These are phyloP conservation scores for Vicugna pacos DNA, from an alignment of 2,113 vertebrate genomes.

Conservation along the genomic window DNA sequence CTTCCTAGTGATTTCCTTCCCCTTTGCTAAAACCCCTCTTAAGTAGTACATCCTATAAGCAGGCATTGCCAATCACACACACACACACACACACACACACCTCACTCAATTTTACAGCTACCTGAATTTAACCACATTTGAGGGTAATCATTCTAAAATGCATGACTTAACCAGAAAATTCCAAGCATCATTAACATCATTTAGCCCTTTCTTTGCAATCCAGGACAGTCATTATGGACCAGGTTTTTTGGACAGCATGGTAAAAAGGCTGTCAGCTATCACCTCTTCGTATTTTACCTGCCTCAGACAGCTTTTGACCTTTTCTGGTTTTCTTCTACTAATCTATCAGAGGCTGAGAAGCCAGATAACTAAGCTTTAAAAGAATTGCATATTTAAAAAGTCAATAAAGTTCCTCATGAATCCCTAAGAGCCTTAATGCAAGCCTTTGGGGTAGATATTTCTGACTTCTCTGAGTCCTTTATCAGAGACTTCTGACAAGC, in stretches of 20 bases:
- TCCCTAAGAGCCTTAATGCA: constrained; percentile 9
- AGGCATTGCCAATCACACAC: neutral
- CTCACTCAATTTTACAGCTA: neutral
- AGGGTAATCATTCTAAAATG: neutral
- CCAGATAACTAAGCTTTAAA: constrained; percentile 43
- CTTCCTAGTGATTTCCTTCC: neutral
- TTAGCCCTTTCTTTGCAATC: neutral
- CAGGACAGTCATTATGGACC: neutral
- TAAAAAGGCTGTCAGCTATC: constrained; percentile 2
- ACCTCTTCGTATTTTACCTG: neutral
- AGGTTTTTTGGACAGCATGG: neutral
- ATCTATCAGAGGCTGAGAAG: constrained; percentile 52
- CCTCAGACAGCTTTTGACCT: constrained; percentile 56
- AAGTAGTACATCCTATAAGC: neutral
- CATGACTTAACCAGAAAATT: constrained; percentile 40
- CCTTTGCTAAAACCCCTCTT: neutral
- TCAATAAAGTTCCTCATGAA: constrained; percentile 23
- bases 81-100: neutral
- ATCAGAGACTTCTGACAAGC: constrained; percentile 36
- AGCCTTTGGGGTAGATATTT: neutral
- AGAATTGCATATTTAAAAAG: constrained; percentile 59
- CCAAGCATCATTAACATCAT: neutral
- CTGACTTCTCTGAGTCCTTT: constrained; percentile 23
- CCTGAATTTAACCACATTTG: neutral
- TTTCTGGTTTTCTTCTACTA: constrained; percentile 38